Percentiles rank a stretch among this genome's conserved stretches.
Evolutionary conservation across 2,113 vertebrate species (phyloP).

Genomic region (Orcinus orca): DNA sequence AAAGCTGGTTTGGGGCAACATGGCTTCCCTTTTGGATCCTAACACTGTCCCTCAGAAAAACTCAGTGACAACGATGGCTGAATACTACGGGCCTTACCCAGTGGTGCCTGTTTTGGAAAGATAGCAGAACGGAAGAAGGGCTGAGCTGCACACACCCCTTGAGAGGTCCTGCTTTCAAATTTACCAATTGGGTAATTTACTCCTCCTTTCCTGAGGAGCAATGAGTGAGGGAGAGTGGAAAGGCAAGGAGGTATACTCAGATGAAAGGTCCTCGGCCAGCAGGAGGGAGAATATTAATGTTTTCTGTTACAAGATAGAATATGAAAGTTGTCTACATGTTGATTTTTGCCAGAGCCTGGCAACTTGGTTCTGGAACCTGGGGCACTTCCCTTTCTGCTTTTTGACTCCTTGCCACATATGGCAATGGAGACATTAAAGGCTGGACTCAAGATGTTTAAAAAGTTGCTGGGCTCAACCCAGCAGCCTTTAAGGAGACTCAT

Average conservation of each 20-base stretch:
- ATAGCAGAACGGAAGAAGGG: too few relatives aligned
- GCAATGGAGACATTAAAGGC: neutral
- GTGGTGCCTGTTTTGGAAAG: neutral
- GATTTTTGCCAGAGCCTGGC: neutral
- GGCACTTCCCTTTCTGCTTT: neutral
- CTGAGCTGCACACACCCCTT: neutral
- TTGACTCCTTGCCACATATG: neutral
- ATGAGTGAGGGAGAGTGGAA: neutral
- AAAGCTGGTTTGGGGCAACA: neutral
- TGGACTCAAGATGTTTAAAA: conserved; percentile 34
- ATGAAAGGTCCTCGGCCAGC: neutral
- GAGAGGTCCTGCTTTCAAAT: neutral
- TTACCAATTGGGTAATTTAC: neutral
- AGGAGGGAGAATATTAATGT: too few relatives aligned
- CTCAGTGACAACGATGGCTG: neutral
- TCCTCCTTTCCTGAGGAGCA: neutral
- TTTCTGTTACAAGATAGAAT: neutral
- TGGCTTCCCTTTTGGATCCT: neutral
- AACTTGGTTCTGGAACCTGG: neutral
- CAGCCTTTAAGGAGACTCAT: conserved; percentile 40
- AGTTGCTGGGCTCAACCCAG: conserved; percentile 7
- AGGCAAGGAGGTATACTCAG: neutral
- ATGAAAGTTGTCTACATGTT: neutral
- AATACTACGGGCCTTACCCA: neutral
- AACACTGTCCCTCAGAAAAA: neutral